Percentiles rank a stretch among this genome's conserved stretches.
These are phyloP conservation scores for Noturus placidus DNA, from an alignment of 2,113 vertebrate species.

Conservation along the genomic window DNA sequence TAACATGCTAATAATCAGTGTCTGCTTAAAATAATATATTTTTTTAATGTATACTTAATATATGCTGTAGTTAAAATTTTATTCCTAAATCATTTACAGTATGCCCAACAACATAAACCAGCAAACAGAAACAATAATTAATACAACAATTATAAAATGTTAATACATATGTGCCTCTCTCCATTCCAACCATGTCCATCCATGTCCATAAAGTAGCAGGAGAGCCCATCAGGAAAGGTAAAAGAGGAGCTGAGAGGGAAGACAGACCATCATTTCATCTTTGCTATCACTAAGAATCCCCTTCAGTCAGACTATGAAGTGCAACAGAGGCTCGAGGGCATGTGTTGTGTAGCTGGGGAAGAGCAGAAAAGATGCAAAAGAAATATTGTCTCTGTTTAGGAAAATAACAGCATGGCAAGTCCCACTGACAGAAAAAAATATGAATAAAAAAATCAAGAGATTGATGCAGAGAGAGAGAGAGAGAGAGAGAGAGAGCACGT, in stretches of 20 bases:
- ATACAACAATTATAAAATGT: too few relatives aligned
- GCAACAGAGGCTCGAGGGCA: neutral
- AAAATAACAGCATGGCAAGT: slow-evolving; percentile 33
- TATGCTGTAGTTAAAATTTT: neutral
- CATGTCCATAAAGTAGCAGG: slow-evolving; percentile 23
- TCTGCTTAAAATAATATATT: slow-evolving; percentile 14
- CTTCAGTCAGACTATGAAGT: slow-evolving; percentile 44
- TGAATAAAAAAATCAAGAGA: neutral
- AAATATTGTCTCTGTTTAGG: slow-evolving; percentile 41
- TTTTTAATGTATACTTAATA: neutral
- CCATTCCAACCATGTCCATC: slow-evolving; percentile 32
- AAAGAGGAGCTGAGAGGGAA: slow-evolving; percentile 38
- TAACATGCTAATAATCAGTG: neutral
- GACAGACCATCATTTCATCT: slow-evolving; percentile 50
- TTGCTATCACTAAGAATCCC: slow-evolving; percentile 20
- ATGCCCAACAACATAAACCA: too few relatives aligned
- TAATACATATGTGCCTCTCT: neutral
- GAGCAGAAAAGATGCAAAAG: slow-evolving; percentile 34
- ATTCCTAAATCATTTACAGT: neutral
- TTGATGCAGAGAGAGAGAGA: neutral
- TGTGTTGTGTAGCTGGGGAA: slow-evolving; percentile 12
- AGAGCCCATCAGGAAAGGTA: slow-evolving; percentile 53
- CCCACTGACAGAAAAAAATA: slow-evolving; percentile 16
- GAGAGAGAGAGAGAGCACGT: slow-evolving; percentile 13
- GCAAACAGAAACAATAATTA: neutral